Base-by-base conservation (phyloP, 1,140 invertebrate genomes). In the Cydia amplana region DNA sequence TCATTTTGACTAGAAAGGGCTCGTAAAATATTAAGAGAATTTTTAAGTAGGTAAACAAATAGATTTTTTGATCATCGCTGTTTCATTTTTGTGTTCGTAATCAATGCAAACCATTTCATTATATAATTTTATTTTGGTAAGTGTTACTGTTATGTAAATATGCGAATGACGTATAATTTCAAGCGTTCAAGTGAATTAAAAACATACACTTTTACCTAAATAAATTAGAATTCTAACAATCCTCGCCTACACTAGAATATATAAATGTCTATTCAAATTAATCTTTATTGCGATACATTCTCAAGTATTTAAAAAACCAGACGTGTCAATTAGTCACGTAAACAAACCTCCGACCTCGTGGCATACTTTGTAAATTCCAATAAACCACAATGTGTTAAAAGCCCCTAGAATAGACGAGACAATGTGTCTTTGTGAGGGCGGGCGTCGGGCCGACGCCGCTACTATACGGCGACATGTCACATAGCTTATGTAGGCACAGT, bases 351-450 rank as follows among this genome's bases (percentile, higher is more conserved):
- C 55, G 55, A 60, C 55, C 55, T 60, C 55, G 55, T 20, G 20
- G 55, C 55, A 60, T 60, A 60, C 55, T 60, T 60, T 60, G 55
- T 60, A 60, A 20, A 60, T 60, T 60, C 55, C 55, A 60, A 60
- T 60, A 60, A 23, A 9, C 55, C n/a, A 60, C 55, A 60, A 23
- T 60, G 20, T 60, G 9, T 60, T 60, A 60, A 60, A 60, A 60
- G 55, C 55, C 18, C 55, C 55, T 60, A 60, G 55, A 60, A 60
- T 60, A 60, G 55, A 60, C 51, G 51, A 60, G 20, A 60, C 55
- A 60, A 23, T 60, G 55, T 60, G 55, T 60, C 55, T 60, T 60
- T 60, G 55, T 60, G 55, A 60, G 55, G 20, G 55, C 55, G 55
- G 55, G 55, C 55, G 55, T 20, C 55, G 18, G 55, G 18, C 18